Conservation (phyloP, 2,113 vertebrate species). For the Nothobranchius kuhntae region DNA sequence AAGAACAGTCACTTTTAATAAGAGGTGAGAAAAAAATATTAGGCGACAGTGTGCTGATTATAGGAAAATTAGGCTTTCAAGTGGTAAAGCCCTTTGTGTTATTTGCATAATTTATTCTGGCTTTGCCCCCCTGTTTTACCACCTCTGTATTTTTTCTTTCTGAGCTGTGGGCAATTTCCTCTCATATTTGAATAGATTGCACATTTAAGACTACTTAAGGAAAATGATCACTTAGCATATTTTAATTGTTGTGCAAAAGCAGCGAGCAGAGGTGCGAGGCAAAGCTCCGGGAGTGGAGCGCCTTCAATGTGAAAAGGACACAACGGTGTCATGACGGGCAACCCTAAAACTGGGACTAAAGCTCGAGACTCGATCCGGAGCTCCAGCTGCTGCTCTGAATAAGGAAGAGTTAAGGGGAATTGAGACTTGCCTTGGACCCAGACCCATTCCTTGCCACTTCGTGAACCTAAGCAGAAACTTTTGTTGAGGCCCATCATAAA, state of each 20-base stretch:
- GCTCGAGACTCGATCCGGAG: not conserved
- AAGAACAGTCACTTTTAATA: constrained; percentile 99
- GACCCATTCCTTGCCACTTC: too few relatives aligned
- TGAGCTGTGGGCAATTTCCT: constrained; percentile 99
- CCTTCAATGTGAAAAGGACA: constrained; percentile 41
- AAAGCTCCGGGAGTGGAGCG: constrained; percentile 52
- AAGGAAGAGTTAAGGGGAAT: too few relatives aligned
- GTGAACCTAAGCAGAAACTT: too few relatives aligned
- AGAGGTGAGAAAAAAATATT: constrained; percentile 96
- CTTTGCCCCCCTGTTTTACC: constrained; percentile 76
- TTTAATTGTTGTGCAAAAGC: constrained; percentile 98
- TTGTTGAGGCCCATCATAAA: too few relatives aligned
- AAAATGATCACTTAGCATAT: constrained; percentile 99
- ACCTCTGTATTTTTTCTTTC: constrained; percentile 57
- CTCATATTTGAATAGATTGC: constrained; percentile 99
- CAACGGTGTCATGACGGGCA: constrained; percentile 21
- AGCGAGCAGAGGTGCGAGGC: constrained; percentile 89
- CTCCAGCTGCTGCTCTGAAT: not conserved
- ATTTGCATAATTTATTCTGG: constrained; percentile 99
- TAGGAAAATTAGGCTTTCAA: constrained; percentile 99
- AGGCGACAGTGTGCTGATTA: constrained; percentile 99
- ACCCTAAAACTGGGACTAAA: constrained; percentile 24
- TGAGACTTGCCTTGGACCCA: too few relatives aligned
- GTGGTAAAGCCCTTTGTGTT: constrained; percentile 97
- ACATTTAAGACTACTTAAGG: constrained; percentile 99